Evolutionary conservation across 92 coral and sea anemone species (phyloP).

Genomic region (Parazoanthus darwini): DNA sequence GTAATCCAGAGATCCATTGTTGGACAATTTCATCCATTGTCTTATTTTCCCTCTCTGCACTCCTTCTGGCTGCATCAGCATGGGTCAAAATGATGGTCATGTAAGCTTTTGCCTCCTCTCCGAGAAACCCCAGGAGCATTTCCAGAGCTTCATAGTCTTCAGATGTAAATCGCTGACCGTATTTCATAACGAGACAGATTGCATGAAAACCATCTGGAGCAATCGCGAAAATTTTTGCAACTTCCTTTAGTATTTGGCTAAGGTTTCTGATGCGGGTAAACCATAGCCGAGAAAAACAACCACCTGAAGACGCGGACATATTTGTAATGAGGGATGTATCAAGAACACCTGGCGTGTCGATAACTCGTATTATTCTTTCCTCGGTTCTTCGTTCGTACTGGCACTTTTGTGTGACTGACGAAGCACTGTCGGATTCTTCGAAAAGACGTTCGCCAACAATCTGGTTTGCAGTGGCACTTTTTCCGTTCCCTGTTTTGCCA

Average conservation of each 20-base stretch:
- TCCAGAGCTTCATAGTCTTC: constrained; percentile 38
- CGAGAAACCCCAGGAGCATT: constrained; percentile 23
- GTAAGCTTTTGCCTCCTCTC: not conserved
- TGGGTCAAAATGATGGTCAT: constrained; percentile 33
- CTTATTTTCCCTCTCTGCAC: not conserved
- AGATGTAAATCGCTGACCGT: constrained; percentile 28
- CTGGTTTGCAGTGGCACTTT: constrained; percentile 45
- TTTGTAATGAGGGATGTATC: constrained; percentile 15
- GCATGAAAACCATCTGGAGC: constrained; percentile 53
- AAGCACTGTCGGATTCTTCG: not conserved
- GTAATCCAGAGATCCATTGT: constrained; percentile 8
- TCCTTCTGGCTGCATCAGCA: constrained; percentile 37
- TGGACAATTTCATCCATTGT: constrained; percentile 4
- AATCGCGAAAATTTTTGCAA: constrained; percentile 36
- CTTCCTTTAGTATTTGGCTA: constrained; percentile 9
- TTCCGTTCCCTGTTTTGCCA: constrained; percentile 49
- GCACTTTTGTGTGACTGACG: constrained; percentile 38
- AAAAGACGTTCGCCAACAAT: constrained; percentile 32
- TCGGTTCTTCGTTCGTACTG: constrained; percentile 19
- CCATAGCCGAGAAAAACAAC: not conserved
- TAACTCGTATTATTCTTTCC: constrained; percentile 39
- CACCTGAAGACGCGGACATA: not conserved
- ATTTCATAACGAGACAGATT: constrained; percentile 21
- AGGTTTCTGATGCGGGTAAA: not conserved
- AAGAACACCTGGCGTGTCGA: constrained; percentile 47